These are phyloP conservation scores for Sciurus carolinensis DNA, from an alignment of 2,797 vertebrate genomes.

Conservation along the genomic window DNA sequence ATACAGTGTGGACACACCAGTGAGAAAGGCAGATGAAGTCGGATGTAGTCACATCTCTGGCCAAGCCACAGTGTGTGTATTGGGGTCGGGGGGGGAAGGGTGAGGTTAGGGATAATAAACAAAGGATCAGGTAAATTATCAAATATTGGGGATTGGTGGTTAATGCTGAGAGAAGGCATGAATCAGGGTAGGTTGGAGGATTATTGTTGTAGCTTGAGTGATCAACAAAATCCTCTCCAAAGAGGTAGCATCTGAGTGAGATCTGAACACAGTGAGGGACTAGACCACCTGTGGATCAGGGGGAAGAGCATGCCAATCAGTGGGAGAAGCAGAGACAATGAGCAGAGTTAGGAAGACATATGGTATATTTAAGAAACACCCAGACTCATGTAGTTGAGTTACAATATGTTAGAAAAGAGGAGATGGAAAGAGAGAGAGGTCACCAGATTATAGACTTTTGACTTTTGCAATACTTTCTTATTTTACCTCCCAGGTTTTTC, in stretches of 20 bases:
- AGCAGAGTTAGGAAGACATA: background rate
- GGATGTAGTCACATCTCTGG: background rate
- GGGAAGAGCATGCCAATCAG: background rate
- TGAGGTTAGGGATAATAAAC: background rate
- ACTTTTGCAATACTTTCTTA: background rate
- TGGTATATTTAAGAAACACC: background rate
- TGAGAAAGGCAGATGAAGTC: background rate
- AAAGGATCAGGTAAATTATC: background rate
- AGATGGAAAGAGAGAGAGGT: background rate
- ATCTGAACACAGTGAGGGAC: background rate
- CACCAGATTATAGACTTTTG: background rate
- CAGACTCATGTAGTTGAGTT: background rate
- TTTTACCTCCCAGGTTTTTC: conserved; percentile 1
- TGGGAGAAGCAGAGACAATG: background rate
- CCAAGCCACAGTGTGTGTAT: background rate
- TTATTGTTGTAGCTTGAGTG: background rate
- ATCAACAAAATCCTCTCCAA: background rate
- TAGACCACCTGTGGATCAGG: background rate
- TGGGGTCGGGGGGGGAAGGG: no score
- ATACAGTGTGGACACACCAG: background rate
- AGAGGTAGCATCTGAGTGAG: background rate
- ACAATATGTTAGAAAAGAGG: background rate
- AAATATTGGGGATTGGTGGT: background rate
- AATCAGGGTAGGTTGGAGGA: background rate
- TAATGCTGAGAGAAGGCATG: background rate